phyloP scores from a whole-genome alignment of 2,888 invertebrate species.

The Acrobasis repandana region DNA sequence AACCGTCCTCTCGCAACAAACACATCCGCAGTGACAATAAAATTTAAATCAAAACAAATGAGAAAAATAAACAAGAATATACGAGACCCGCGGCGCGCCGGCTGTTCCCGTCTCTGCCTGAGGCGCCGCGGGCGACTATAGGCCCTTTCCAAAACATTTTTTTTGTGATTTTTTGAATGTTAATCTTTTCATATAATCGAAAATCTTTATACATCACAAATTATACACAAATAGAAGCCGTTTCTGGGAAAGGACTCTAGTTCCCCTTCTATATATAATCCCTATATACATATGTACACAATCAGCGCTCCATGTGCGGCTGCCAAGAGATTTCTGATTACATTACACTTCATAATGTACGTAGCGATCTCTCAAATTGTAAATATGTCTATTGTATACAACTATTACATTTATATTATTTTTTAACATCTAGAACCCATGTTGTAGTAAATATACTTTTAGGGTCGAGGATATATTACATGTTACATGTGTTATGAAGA shows the following conservation, averaged over 20 bases:
- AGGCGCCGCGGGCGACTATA: slow-evolving; percentile 34
- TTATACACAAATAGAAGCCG: slow-evolving; percentile 60
- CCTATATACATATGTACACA: slow-evolving; percentile 75
- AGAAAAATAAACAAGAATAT: slow-evolving; percentile 54
- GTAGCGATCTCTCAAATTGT: slow-evolving; percentile 37
- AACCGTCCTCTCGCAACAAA: slow-evolving; percentile 63
- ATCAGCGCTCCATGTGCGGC: slow-evolving; percentile 40
- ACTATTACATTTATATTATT: slow-evolving; percentile 27
- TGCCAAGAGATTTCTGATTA: slow-evolving; percentile 47
- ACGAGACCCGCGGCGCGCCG: slow-evolving; percentile 24
- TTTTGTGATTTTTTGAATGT: slow-evolving; percentile 60
- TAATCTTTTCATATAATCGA: slow-evolving; percentile 44
- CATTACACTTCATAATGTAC: slow-evolving; percentile 38
- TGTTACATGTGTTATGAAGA: slow-evolving; percentile 26
- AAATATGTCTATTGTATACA: slow-evolving; percentile 43
- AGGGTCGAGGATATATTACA: slow-evolving; percentile 28
- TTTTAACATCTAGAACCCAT: slow-evolving; percentile 25
- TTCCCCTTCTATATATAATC: slow-evolving; percentile 49
- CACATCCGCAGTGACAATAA: slow-evolving; percentile 59
- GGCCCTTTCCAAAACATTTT: slow-evolving; percentile 60
- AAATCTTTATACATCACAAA: slow-evolving; percentile 68
- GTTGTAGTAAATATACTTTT: slow-evolving; percentile 33
- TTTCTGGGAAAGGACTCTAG: slow-evolving; percentile 57
- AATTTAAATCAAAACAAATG: slow-evolving; percentile 69
- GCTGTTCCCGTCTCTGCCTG: not conserved